phyloP scores from a whole-genome alignment of 2,797 vertebrate species.

The Lacerta bilineata region DNA sequence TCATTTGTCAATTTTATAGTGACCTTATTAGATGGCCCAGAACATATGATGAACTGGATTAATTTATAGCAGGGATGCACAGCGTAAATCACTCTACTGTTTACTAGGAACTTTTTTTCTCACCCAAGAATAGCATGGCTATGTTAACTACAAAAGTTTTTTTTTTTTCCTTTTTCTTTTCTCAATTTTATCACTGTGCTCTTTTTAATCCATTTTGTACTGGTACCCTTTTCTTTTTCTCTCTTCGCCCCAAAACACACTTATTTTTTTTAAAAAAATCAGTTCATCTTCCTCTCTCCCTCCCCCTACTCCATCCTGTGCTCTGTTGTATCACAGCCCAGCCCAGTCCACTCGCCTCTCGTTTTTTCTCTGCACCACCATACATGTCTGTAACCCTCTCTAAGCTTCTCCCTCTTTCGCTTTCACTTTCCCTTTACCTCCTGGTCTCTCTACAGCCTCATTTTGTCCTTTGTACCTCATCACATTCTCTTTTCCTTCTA shows the following conservation, averaged over 20 bases:
- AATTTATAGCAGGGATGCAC: constrained; percentile 38
- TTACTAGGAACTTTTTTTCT: neutral
- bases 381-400: neutral
- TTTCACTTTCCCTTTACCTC: neutral
- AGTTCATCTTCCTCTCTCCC: no score
- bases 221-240: neutral
- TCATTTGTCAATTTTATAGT: constrained; percentile 44
- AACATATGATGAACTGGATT: constrained; percentile 51
- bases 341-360: neutral
- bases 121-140: constrained; percentile 1
- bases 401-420: neutral
- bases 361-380: neutral
- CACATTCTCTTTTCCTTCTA: neutral
- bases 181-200: neutral
- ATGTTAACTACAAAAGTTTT: neutral
- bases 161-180: neutral
- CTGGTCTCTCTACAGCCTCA: neutral
- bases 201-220: constrained; percentile 2
- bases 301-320: neutral
- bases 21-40: constrained; percentile 52
- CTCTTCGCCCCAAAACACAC: neutral
- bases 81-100: constrained; percentile 6
- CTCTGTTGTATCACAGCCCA: neutral
- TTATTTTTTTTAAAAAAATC: neutral
- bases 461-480: neutral